Base-by-base conservation (phyloP, 53 echinoderm and acorn worm species). In the Arbacia lixula region DNA sequence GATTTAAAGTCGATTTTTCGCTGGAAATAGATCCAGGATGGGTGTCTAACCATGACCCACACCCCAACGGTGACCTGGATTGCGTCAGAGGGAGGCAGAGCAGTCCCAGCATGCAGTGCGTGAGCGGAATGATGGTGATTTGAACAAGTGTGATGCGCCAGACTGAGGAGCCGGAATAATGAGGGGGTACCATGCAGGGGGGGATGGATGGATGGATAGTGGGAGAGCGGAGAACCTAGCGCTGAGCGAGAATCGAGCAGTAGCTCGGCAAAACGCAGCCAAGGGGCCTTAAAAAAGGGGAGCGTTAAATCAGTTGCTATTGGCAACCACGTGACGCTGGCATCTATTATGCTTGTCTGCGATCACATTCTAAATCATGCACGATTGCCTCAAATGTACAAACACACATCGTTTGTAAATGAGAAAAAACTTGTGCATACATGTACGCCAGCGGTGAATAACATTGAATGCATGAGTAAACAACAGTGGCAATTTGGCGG, bases 291-390 rank as follows among this genome's bases (percentile, higher is more conserved):
- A n/a, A n/a, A n/a, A n/a, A n/a, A n/a, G n/a, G n/a, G n/a, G n/a
- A n/a, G n/a, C n/a, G n/a, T n/a, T n/a, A n/a, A 25, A 69, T 69
- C 69, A 43, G 69, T 69, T 69, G 42, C 69, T 69, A 69, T 5
- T 41, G 43, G 69, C 43, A 69, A 69, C 69, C 25, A 69, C 29
- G 27, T 69, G 69, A 69, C 43, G 69, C 69, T 43, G 29, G 43
- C 69, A 69, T 69, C 27, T 27, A 27, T 69, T 27, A 69, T 69
- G 43, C 40, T 12, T 42, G 30, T n/a, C n/a, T n/a, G n/a, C n/a
- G n/a, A n/a, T n/a, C n/a, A n/a, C n/a, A n/a, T n/a, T n/a, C n/a
- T n/a, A n/a, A n/a, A n/a, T n/a, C n/a, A n/a, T n/a, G n/a, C n/a
- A n/a, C n/a, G n/a, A n/a, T n/a, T n/a, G n/a, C n/a, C n/a, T n/a